Evolutionary conservation across 2,797 vertebrate genomes (phyloP).

Genomic region (Ciconia nigra): DNA sequence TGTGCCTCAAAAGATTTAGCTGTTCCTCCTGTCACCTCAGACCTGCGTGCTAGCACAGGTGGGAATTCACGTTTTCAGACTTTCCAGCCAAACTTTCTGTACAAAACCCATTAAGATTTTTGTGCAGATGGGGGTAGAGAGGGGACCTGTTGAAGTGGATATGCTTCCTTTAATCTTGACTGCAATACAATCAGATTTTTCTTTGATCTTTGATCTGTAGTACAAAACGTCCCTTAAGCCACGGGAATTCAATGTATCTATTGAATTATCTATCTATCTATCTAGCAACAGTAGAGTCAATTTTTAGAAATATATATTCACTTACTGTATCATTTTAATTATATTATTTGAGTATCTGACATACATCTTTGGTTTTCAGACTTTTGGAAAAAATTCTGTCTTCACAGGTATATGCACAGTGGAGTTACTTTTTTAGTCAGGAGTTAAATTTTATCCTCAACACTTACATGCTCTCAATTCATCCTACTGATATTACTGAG

Average conservation of each 20-base stretch:
- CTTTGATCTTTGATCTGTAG: slow-evolving; percentile 22
- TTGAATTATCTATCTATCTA: not conserved
- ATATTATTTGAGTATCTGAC: not conserved
- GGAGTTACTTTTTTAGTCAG: not conserved
- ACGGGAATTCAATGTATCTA: not conserved
- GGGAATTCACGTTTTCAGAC: not conserved
- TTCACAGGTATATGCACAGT: not conserved
- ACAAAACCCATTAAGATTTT: not conserved
- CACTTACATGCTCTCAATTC: not conserved
- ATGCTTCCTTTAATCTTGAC: slow-evolving; percentile 36
- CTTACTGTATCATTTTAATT: slow-evolving; percentile 15
- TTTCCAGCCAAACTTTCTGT: not conserved
- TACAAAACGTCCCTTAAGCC: not conserved
- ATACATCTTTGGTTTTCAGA: not conserved
- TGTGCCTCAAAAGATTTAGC: not conserved
- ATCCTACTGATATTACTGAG: not conserved
- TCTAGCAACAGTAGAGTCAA: not conserved
- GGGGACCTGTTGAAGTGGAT: not conserved
- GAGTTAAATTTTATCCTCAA: not conserved
- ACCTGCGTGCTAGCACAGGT: not conserved
- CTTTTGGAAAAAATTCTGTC: not conserved
- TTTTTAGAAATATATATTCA: not conserved
- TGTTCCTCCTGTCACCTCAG: not conserved
- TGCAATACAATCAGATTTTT: slow-evolving; percentile 15
- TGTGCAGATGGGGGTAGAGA: not conserved